Conservation (phyloP, 2,113 vertebrate species). For the Beaufortia kweichowensis region DNA sequence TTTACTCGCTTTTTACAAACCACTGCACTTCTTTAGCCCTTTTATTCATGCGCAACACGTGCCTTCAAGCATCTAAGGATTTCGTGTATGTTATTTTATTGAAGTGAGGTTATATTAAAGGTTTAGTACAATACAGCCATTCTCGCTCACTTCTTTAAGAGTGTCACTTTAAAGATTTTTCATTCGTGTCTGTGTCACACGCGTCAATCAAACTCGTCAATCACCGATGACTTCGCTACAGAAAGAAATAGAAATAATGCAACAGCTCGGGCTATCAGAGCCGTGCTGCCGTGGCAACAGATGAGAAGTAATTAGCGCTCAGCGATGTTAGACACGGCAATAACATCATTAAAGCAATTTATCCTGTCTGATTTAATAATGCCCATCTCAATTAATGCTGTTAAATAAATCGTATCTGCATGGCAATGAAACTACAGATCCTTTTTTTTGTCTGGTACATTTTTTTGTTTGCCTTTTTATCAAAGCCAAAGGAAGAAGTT, state of each 20-base stretch:
- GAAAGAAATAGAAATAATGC: neutral
- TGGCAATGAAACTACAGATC: neutral
- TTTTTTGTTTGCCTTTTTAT: neutral
- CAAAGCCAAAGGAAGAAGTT: neutral
- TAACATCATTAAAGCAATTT: slow-evolving; percentile 55
- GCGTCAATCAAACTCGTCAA: slow-evolving; percentile 26
- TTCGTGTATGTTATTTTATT: too few relatives aligned
- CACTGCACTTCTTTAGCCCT: neutral
- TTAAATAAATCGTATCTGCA: slow-evolving; percentile 43
- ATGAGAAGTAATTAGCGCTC: slow-evolving; percentile 53
- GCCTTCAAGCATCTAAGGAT: too few relatives aligned
- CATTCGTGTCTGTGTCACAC: slow-evolving; percentile 25
- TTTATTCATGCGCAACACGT: too few relatives aligned
- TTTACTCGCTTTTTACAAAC: slow-evolving; percentile 37
- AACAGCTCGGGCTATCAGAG: neutral
- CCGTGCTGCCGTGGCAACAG: slow-evolving; percentile 34
- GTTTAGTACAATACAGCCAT: neutral
- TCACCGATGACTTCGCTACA: slow-evolving; percentile 1
- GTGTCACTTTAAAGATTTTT: slow-evolving; percentile 27
- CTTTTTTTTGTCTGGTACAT: neutral
- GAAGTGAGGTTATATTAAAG: neutral
- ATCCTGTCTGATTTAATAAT: slow-evolving; percentile 51
- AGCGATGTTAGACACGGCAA: slow-evolving; percentile 51
- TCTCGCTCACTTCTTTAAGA: neutral
- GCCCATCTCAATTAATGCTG: slow-evolving; percentile 51